Conservation (phyloP, 2,888 invertebrate genomes). For the Tenthredo distinguenda region DNA sequence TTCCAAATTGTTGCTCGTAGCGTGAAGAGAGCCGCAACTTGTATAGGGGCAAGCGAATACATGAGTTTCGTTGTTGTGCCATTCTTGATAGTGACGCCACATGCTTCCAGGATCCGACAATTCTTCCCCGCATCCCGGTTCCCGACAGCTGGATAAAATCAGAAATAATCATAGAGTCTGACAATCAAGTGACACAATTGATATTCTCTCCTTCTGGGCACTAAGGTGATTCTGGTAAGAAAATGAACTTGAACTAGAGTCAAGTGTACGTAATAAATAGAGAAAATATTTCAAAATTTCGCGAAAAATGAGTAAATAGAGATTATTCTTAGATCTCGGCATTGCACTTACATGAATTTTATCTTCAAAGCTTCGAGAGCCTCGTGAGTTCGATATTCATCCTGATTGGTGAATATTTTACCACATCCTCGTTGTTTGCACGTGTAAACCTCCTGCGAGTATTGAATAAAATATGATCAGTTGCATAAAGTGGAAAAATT, state of each 20-base stretch:
- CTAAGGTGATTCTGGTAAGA: not conserved
- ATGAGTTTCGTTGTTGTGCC: conserved; percentile 75
- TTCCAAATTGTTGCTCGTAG: conserved; percentile 71
- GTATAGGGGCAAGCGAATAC: conserved; percentile 75
- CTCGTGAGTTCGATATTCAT: conserved; percentile 75
- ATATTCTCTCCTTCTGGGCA: not conserved
- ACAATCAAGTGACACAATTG: not conserved
- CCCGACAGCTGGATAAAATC: conserved; percentile 69
- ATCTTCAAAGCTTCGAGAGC: conserved; percentile 74
- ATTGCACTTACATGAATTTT: conserved; percentile 72
- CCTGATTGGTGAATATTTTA: conserved; percentile 75
- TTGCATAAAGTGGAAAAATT: conserved; percentile 24
- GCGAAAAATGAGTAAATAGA: not conserved
- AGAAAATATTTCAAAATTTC: not conserved
- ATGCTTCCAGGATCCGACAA: conserved; percentile 76
- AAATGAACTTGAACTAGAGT: not conserved
- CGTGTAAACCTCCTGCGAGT: conserved; percentile 73
- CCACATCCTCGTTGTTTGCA: conserved; percentile 76
- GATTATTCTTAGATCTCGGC: not conserved
- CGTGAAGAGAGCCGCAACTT: conserved; percentile 72
- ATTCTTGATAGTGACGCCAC: conserved; percentile 77
- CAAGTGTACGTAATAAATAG: not conserved
- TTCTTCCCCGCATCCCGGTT: conserved; percentile 76
- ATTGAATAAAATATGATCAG: conserved; percentile 17
- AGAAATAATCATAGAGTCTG: not conserved